These are phyloP conservation scores for Eulithis testata DNA, from an alignment of 2,888 invertebrate genomes.

Conservation along the genomic window DNA sequence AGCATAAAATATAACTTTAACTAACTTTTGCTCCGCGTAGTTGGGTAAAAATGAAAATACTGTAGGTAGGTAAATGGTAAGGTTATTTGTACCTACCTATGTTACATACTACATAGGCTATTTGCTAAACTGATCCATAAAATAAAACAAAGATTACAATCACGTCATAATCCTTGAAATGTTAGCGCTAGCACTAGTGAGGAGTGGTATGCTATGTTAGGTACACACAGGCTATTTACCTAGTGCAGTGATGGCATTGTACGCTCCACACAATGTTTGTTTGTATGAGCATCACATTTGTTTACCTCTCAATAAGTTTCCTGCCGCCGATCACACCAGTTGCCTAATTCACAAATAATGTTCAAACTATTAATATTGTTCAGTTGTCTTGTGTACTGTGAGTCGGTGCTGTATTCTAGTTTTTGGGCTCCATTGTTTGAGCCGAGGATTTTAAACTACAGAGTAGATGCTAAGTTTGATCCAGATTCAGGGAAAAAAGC, in stretches of 20 bases:
- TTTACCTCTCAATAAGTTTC: constrained; percentile 18
- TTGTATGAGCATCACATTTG: background rate
- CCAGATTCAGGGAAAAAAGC: constrained; percentile 55
- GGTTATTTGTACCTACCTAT: background rate
- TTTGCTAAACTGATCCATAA: constrained; percentile 9
- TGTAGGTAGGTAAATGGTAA: too few relatives aligned
- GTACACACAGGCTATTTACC: constrained; percentile 13
- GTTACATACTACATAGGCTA: background rate
- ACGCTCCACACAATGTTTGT: background rate
- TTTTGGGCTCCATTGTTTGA: constrained; percentile 75
- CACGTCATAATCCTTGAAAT: constrained; percentile 34
- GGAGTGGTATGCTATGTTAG: background rate
- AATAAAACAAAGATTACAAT: constrained; percentile 13
- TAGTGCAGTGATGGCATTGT: background rate
- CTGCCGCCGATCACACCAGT: constrained; percentile 4
- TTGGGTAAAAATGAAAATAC: too few relatives aligned
- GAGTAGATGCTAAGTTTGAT: constrained; percentile 64
- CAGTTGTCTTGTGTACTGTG: constrained; percentile 35
- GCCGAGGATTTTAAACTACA: constrained; percentile 65
- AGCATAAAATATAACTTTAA: too few relatives aligned
- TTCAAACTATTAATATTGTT: constrained; percentile 12
- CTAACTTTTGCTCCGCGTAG: too few relatives aligned
- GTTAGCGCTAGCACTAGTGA: constrained; percentile 20
- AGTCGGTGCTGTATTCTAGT: constrained; percentile 63
- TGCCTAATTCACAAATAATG: constrained; percentile 7